These are phyloP conservation scores for Hippolais icterina DNA, from an alignment of 2,113 vertebrate genomes.

Conservation along the genomic window DNA sequence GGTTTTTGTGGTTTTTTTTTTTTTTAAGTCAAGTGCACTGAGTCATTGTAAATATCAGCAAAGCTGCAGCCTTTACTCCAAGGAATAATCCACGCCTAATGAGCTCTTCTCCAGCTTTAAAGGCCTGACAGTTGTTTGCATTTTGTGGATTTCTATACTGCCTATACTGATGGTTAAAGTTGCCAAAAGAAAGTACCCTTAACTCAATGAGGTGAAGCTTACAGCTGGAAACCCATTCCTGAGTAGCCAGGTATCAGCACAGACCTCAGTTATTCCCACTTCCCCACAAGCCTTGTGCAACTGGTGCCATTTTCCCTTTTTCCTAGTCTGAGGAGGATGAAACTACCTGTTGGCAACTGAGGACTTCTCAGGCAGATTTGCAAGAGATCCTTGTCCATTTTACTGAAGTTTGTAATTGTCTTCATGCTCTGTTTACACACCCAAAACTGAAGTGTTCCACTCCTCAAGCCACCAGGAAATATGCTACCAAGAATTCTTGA, in stretches of 20 bases:
- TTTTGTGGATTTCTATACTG: neutral
- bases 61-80: constrained; percentile 25
- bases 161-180: neutral
- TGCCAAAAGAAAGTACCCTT: neutral
- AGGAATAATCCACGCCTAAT: constrained; percentile 8
- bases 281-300: neutral
- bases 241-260: neutral
- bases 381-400: neutral
- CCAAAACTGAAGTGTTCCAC: neutral
- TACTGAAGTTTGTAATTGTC: neutral
- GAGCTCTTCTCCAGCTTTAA: neutral
- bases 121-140: neutral
- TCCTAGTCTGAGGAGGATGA: neutral
- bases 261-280: neutral
- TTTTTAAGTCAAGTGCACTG: constrained; percentile 5
- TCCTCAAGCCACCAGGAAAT: neutral
- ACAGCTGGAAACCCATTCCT: neutral
- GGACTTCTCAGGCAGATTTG: neutral
- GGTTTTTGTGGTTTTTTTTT: neutral
- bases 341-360: neutral
- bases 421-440: neutral
- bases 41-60: constrained; percentile 49
- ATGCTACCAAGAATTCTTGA: neutral
- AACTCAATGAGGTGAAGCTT: neutral
- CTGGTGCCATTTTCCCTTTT: neutral